Evolutionary conservation across 2,113 vertebrate genomes (phyloP), one percentile per base, ranked within the genome.

Genomic region (Tachuris rubrigastra): DNA sequence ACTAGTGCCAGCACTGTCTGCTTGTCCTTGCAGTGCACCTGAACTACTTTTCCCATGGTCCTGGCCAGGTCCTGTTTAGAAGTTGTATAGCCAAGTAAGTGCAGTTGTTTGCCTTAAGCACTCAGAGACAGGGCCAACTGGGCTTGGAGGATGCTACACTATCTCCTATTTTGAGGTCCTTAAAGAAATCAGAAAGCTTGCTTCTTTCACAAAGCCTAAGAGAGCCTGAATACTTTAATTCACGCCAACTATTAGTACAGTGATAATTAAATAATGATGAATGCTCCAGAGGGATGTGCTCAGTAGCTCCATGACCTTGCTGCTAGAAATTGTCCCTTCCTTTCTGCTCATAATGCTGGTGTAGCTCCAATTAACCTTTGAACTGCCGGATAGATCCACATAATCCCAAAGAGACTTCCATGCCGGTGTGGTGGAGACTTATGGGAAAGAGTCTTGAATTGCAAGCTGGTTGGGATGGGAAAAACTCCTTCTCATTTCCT

Each of bases 181-280:
- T 68, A 53, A 60, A 46, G 75, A 74, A 44, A 0, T 8, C 15
- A 53, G 56, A 76, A 79, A 10, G 3, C 87, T 95, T 59, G 35
- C 28, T 90, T 89, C 60, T 81, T 81, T 52, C 31, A 49, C 30
- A 78, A 87, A 76, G 62, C 88, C 77, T 86, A 35, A 66, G 53
- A 95, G 83, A 89, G 39, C 65, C 39, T 16, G 46, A 85, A 42
- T 66, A 79, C 16, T 84, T 96, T 82, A 84, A 93, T 87, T 89
- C 62, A 58, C 14, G 37, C 24, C 13, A 87, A 49, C 53, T 92
- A 69, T 92, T 92, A 88, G 41, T 49, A 30, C 62, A 86, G 69
- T 49, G 75, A 44, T 87, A 89, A 96, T 87, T 90, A 89, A 96
- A 96, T 87, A 90, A 90, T 72, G 62, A 39, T 47, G 56, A 84